Evolutionary conservation across 2,797 vertebrate species (phyloP).

Genomic region (Tarsius wallacei): DNA sequence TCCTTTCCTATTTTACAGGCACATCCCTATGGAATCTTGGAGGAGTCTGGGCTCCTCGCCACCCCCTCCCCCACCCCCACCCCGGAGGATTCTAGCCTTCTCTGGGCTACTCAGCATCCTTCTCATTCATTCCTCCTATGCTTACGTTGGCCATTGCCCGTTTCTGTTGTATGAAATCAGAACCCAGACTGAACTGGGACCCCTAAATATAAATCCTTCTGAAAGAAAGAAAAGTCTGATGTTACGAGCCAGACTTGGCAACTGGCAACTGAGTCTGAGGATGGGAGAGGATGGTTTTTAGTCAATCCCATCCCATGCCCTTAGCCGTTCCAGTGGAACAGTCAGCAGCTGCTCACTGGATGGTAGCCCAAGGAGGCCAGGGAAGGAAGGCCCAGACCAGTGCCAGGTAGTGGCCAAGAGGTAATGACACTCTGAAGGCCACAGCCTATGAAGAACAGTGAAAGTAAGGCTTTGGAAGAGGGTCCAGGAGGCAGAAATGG

Average conservation of each 20-base stretch:
- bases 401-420: neutral
- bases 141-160: neutral
- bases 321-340: neutral
- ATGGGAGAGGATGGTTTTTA: neutral
- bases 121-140: neutral
- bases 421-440: neutral
- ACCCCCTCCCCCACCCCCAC: neutral
- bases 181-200: conserved; percentile 14
- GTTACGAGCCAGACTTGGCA: neutral
- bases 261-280: neutral
- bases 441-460: neutral
- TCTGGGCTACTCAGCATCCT: neutral
- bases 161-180: neutral
- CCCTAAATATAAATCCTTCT: neutral
- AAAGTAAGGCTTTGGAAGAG: neutral
- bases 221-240: conserved; percentile 29
- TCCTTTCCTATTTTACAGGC: neutral
- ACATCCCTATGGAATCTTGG: neutral
- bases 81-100: neutral
- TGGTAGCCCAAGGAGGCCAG: neutral
- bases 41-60: neutral
- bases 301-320: neutral
- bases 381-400: neutral
- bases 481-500: neutral
- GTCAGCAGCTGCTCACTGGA: neutral